These are phyloP conservation scores for Penaeus indicus DNA, from an alignment of 1,140 invertebrate species.

Conservation along the genomic window DNA sequence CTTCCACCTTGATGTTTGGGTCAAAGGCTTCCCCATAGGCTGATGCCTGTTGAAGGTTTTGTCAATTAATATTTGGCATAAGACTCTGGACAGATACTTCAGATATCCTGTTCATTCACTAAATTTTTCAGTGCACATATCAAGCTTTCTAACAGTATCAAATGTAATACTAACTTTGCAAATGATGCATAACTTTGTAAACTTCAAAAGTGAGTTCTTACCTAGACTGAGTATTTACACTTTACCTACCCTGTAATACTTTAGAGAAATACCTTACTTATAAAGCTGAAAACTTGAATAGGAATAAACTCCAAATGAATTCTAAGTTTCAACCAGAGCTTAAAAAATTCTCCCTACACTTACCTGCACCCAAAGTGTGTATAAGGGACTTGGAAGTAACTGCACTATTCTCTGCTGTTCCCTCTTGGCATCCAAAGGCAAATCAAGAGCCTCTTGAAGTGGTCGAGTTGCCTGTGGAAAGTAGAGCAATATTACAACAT, in stretches of 20 bases:
- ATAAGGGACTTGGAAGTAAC: slow-evolving; percentile 85
- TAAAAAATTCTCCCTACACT: not conserved
- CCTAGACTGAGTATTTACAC: too few relatives aligned
- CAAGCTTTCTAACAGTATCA: too few relatives aligned
- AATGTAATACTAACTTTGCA: too few relatives aligned
- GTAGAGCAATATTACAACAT: too few relatives aligned
- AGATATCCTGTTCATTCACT: too few relatives aligned
- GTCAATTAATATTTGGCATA: not conserved
- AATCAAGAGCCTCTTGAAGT: slow-evolving; percentile 87
- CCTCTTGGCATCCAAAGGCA: slow-evolving; percentile 83
- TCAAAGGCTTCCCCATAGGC: slow-evolving; percentile 69
- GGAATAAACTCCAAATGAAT: not conserved
- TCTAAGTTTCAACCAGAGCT: not conserved
- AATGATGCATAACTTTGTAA: too few relatives aligned
- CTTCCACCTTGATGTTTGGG: slow-evolving; percentile 73
- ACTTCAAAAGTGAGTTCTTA: too few relatives aligned
- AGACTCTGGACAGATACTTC: too few relatives aligned
- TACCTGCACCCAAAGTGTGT: slow-evolving; percentile 80
- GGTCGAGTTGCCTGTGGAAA: slow-evolving; percentile 83
- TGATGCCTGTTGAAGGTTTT: slow-evolving; percentile 17
- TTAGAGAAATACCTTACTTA: too few relatives aligned
- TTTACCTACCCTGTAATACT: too few relatives aligned
- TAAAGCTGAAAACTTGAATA: not conserved
- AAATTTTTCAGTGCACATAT: too few relatives aligned
- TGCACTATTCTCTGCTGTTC: slow-evolving; percentile 82